A percentile compares a stretch with the other conserved stretches of the same genome.
Conservation (phyloP, 2,888 invertebrate species). For the Seladonia tumulorum region DNA sequence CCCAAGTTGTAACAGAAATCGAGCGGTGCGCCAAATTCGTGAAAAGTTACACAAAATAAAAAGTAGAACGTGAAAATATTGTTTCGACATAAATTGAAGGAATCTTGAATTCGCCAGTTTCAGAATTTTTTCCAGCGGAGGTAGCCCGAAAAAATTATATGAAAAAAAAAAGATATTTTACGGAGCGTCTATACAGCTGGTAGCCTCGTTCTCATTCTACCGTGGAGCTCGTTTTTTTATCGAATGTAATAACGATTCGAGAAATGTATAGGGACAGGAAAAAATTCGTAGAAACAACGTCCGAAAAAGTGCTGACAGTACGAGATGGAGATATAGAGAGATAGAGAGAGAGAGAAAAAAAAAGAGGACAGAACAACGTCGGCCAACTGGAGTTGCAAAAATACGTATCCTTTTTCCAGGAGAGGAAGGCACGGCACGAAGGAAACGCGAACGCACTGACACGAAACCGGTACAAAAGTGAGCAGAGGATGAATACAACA, state of each 20-base stretch:
- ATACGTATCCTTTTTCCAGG: conserved; percentile 27
- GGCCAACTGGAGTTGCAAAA: conserved; percentile 34
- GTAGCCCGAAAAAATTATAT: background rate
- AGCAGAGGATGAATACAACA: conserved; percentile 56
- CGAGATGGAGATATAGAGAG: background rate
- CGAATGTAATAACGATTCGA: background rate
- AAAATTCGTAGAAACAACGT: background rate
- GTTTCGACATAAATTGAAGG: background rate
- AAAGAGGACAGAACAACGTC: background rate
- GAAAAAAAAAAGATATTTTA: background rate
- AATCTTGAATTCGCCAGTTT: background rate
- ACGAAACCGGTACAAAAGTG: conserved; percentile 48
- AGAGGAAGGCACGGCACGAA: conserved; percentile 20
- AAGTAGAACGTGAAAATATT: background rate
- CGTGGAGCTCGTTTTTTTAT: background rate
- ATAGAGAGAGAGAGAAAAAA: background rate
- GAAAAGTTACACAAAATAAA: background rate
- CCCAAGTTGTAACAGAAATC: no score
- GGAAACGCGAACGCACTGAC: conserved; percentile 46
- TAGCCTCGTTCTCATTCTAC: background rate
- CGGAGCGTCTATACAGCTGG: background rate
- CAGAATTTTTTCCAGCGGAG: background rate
- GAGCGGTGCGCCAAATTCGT: background rate
- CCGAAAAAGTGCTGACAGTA: conserved; percentile 7
- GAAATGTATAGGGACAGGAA: background rate